phyloP scores from a whole-genome alignment of 2,113 vertebrate species.

The Hepsetus odoe region DNA sequence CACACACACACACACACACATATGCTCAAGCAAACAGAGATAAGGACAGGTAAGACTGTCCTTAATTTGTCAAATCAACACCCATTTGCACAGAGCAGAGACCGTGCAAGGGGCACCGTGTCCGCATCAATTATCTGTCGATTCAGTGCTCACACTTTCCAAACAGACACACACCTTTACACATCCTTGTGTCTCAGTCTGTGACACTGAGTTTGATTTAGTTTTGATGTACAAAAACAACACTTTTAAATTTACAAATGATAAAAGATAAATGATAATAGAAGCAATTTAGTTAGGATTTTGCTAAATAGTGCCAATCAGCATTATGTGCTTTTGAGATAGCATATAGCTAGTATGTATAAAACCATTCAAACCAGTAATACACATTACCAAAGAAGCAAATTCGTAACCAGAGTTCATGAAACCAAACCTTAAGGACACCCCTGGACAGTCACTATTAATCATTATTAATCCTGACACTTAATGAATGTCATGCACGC shows the following conservation, averaged over 20 bases:
- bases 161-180: neutral
- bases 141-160: neutral
- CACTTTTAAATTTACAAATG: too few species aligned
- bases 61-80: slow-evolving; percentile 19
- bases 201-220: too few species aligned
- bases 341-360: too few species aligned
- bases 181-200: too few species aligned
- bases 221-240: neutral
- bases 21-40: slow-evolving; percentile 25
- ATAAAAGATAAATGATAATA: neutral
- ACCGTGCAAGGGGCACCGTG: neutral
- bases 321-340: neutral
- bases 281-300: neutral
- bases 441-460: too few species aligned
- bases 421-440: too few species aligned
- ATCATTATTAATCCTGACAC: too few species aligned
- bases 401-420: too few species aligned
- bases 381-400: too few species aligned
- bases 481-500: too few species aligned
- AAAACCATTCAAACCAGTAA: too few species aligned
- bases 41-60: slow-evolving; percentile 26
- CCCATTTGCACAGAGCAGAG: neutral
- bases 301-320: neutral
- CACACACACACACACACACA: slow-evolving; percentile 45
- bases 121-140: neutral